phyloP scores from a whole-genome alignment of 2,797 vertebrate genomes.

The Micromesistius poutassou region DNA sequence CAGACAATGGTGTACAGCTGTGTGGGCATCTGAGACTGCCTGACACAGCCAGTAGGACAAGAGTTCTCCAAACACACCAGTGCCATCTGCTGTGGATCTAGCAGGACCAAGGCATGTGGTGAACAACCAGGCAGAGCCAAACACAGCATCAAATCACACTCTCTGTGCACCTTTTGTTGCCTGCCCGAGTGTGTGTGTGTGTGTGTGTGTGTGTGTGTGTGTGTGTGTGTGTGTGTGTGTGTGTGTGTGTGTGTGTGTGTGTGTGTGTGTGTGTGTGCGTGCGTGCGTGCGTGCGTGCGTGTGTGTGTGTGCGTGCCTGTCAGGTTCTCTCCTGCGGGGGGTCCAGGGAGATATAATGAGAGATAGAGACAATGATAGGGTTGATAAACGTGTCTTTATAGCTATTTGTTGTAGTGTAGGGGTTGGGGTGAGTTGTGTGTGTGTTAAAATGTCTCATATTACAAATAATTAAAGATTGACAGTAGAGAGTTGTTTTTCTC shows the following conservation, averaged over 20 bases:
- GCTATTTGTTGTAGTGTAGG: neutral
- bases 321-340: neutral
- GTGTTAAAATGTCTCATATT: neutral
- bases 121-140: neutral
- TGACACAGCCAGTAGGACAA: neutral
- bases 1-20: neutral
- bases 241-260: neutral
- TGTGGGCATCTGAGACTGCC: neutral
- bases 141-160: neutral
- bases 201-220: neutral
- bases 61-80: neutral
- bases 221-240: neutral
- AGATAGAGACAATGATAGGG: neutral
- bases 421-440: neutral
- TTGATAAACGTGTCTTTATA: slow-evolving; percentile 3
- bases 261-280: neutral
- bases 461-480: neutral
- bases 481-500: neutral
- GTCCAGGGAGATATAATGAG: neutral
- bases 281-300: no score
- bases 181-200: neutral
- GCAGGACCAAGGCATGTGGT: neutral
- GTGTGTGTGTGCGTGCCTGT: neutral
- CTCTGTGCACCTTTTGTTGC: neutral
- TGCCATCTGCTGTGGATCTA: neutral